Evolutionary conservation across 2,113 vertebrate genomes (phyloP).

Genomic region (Brienomyrus brachyistius): DNA sequence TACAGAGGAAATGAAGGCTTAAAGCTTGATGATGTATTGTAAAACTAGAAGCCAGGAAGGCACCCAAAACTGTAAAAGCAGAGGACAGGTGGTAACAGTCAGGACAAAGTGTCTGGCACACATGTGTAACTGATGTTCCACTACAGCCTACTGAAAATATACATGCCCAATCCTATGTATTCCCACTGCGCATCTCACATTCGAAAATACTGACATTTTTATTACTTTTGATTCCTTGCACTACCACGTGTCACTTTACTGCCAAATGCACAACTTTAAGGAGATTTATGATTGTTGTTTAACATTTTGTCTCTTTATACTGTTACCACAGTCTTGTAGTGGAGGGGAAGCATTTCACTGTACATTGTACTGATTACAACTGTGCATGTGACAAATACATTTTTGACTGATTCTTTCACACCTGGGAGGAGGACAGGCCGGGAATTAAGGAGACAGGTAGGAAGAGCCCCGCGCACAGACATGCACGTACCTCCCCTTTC

Average conservation of each 20-base stretch:
- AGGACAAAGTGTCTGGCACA: background rate
- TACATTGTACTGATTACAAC: background rate
- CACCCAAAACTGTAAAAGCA: background rate
- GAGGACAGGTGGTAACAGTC: too few species aligned
- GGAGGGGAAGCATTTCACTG: background rate
- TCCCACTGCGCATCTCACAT: too few species aligned
- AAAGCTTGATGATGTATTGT: background rate
- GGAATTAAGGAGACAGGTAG: background rate
- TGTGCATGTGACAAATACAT: background rate
- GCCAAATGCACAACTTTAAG: background rate
- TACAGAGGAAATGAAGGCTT: background rate
- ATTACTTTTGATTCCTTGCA: background rate
- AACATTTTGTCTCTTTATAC: background rate
- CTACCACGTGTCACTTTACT: background rate
- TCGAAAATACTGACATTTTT: background rate
- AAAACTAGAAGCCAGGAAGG: too few species aligned
- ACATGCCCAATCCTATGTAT: background rate
- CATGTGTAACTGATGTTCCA: background rate
- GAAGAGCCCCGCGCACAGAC: background rate
- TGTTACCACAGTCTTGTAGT: background rate
- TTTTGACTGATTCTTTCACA: background rate
- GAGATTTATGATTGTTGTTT: background rate
- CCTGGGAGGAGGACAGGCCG: background rate
- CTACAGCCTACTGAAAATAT: background rate
- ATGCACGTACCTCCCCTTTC: conserved; percentile 83